Evolutionary conservation across 2,797 vertebrate species (phyloP).

Genomic region (Podargus strigoides): DNA sequence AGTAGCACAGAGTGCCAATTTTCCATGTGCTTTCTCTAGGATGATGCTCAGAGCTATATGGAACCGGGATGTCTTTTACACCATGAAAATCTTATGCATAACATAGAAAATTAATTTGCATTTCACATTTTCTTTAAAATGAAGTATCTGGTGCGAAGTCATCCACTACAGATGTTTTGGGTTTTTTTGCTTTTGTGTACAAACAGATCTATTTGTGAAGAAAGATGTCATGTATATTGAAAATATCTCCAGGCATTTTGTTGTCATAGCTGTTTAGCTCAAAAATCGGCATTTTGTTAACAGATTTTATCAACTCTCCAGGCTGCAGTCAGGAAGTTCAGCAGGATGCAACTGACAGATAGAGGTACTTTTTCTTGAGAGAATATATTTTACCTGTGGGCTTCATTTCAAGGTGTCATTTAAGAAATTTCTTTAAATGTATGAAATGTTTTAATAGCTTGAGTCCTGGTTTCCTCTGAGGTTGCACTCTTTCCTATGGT

Average conservation of each 20-base stretch:
- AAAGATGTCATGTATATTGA: background rate
- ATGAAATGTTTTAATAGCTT: background rate
- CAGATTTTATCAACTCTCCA: background rate
- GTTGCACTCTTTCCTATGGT: background rate
- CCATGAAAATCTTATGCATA: background rate
- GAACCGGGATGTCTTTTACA: background rate
- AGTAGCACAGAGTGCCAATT: background rate
- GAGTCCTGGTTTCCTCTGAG: background rate
- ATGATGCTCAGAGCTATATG: background rate
- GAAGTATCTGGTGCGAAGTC: background rate
- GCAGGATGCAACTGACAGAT: background rate
- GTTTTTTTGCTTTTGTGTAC: background rate
- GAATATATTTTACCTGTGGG: background rate
- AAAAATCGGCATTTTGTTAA: background rate
- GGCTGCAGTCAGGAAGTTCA: background rate
- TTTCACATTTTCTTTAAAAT: background rate
- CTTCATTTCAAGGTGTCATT: background rate
- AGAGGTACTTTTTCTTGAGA: background rate
- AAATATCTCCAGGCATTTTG: constrained; percentile 13
- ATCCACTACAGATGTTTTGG: background rate
- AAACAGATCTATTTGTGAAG: background rate
- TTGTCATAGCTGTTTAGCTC: background rate
- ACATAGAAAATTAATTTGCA: background rate
- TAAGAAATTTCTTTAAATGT: background rate
- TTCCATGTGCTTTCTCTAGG: background rate